Base-by-base conservation (phyloP, 2,797 vertebrate genomes). In the Gambelia wislizenii region DNA sequence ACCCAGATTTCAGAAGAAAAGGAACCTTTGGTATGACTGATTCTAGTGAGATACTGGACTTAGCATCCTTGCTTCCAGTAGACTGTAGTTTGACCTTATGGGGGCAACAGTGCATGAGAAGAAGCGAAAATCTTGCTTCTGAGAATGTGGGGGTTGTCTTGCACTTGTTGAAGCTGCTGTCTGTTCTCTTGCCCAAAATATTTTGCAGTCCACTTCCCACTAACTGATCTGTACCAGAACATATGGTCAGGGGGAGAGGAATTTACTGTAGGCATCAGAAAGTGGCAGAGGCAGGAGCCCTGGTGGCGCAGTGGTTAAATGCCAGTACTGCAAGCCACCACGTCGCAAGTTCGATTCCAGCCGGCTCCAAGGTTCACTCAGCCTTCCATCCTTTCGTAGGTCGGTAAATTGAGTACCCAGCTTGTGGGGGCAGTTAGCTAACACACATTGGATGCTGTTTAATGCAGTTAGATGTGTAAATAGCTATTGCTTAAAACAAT, bases 61-160 rank as follows among this genome's bases (percentile, higher is more conserved):
- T 4, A 18, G 36, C 22, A 52, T 36, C 16, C 14, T 79, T 69
- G 61, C 85, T 78, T 30, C 4, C 1, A 0, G 44, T 69, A 49
- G 27, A 33, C 56, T 90, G 52, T 18, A 49, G 69, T 85, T 92
- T 88, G 3, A 52, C 85, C 83, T 81, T 59, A n/a, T 2, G 7
- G 27, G 33, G 33, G 14, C 44, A 75, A 54, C 16, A 25, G 25
- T 30, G 18, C 16, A 33, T 44, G 13, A 36, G 42, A 39, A 14
- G 25, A 1, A 14, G 36, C 56, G 42, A 13, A 67, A 52, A 75
- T 27, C 36, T 86, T n/a, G 72, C 56, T 72, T 16, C 20, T 72
- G 20, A 47, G 67, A 7, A 72, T 54, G 6, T 44, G 67, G 18
- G 9, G 18, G 9, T 49, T 81, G 4, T 81, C 49, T 81, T 81